Percentiles rank a stretch among this genome's conserved stretches.
Conservation (phyloP, 2,888 invertebrate genomes). For the Drosophila prolongata region DNA sequence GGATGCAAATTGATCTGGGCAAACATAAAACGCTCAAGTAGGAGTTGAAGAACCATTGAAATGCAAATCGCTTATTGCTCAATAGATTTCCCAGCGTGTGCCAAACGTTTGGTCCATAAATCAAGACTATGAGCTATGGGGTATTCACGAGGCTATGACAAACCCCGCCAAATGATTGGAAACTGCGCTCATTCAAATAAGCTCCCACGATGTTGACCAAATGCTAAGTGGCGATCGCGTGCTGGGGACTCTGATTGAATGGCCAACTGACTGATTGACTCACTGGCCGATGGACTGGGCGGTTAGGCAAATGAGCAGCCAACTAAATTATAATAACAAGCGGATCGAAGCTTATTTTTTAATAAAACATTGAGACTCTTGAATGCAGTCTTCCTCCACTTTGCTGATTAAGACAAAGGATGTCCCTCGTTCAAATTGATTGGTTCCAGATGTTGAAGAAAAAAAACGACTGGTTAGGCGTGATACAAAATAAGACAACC, state of each 20-base stretch:
- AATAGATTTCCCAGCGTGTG: constrained; percentile 22
- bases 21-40: constrained; percentile 24
- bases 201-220: constrained; percentile 16
- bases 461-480: too few species aligned
- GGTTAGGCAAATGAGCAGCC: constrained; percentile 1
- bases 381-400: neutral
- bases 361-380: neutral
- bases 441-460: too few species aligned
- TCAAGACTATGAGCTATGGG: constrained; percentile 20
- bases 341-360: too few species aligned
- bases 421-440: neutral
- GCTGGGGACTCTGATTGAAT: constrained; percentile 36
- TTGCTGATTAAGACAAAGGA: neutral
- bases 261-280: constrained; percentile 27
- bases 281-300: constrained; percentile 21
- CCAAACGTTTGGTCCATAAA: constrained; percentile 24
- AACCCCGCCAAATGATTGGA: constrained; percentile 17
- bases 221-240: constrained; percentile 44
- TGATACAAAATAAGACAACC: neutral
- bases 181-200: constrained; percentile 45
- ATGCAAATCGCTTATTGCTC: constrained; percentile 17
- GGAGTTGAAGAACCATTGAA: constrained; percentile 20
- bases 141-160: constrained; percentile 15
- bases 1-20: constrained; percentile 33
- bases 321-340: constrained; percentile 1